A percentile compares a stretch with the other conserved stretches of the same genome.
phyloP scores from a whole-genome alignment of 2,797 vertebrate species.

The Takifugu ocellatus region DNA sequence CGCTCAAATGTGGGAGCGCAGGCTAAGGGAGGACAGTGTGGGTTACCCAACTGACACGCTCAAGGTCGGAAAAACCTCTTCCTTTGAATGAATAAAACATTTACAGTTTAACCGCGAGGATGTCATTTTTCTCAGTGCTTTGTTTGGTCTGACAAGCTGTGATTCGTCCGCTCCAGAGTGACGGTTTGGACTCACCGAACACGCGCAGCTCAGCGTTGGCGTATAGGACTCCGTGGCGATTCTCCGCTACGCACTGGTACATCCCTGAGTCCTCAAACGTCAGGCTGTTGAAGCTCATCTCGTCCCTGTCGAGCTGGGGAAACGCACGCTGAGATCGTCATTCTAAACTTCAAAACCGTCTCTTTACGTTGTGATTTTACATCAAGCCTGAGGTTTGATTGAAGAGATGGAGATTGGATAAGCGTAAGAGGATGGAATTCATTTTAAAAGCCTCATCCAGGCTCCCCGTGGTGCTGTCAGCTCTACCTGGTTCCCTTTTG shows the following conservation, averaged over 20 bases:
- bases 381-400: slow-evolving; percentile 5
- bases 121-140: neutral
- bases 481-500: slow-evolving; percentile 37
- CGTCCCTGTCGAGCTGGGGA: slow-evolving; percentile 79
- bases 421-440: slow-evolving; percentile 26
- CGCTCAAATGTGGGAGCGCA: slow-evolving; percentile 88
- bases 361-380: too few relatives aligned
- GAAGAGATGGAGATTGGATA: slow-evolving; percentile 18
- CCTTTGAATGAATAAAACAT: neutral
- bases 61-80: neutral
- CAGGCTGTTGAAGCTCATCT: slow-evolving; percentile 81
- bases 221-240: slow-evolving; percentile 84
- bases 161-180: slow-evolving; percentile 24
- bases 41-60: slow-evolving; percentile 31
- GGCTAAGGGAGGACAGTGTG: slow-evolving; percentile 68
- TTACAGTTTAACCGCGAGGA: neutral
- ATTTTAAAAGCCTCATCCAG: slow-evolving; percentile 29
- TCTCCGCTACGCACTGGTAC: slow-evolving; percentile 96
- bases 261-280: slow-evolving; percentile 87
- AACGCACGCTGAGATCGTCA: slow-evolving; percentile 31
- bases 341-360: neutral
- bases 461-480: slow-evolving; percentile 32
- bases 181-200: slow-evolving; percentile 80
- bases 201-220: slow-evolving; percentile 92
- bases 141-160: slow-evolving; percentile 6